Evolutionary conservation across 2,888 invertebrate species (phyloP), one percentile per base, ranked within the genome.

Genomic region (Cabera pusaria): DNA sequence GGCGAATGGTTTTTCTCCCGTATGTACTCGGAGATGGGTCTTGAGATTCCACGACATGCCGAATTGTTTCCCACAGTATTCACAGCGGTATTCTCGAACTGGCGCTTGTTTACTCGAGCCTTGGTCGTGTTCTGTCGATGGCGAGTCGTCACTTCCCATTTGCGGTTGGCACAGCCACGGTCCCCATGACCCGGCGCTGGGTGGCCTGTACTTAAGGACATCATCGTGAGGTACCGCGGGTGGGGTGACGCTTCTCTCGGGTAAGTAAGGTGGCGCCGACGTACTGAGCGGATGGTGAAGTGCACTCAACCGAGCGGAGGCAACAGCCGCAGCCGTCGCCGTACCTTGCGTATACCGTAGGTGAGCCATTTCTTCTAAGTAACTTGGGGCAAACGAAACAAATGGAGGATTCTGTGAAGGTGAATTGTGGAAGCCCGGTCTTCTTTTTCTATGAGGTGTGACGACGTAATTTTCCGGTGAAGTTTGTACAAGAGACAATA

Each of bases 41-140:
- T 96, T 96, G 65, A 96, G 90, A 90, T 96, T 96, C 96, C 96
- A 96, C 41, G 96, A 96, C 96, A 96, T 96, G 43, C 96, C 96
- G 64, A 96, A 96, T 78, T 96, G 96, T 81, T 96, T 96, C 37
- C 96, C 96, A 75, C 96, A 96, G 75, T 96, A 96, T 71, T 95
- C 95, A 72, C 96, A 96, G 42, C 96, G 93, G 74, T 96, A 96
- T 74, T 96, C 96, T 38, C 96, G 91, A 23, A 95, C 94, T 28
- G 94, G 93, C 47, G 87, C 90, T 71, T 88, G 88, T 72, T 88
- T 91, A 70, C 89, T 90, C 16, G 89, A 90, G 40, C 85, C 90
- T 72, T 83, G 90, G 58, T 86, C 91, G 62, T 79, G 90, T 64
- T 84, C 90, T 49, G 81, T 79, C 52, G 82, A 71, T 29, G 81